Evolutionary conservation across 2,888 invertebrate genomes (phyloP), one percentile per base, ranked within the genome.

Genomic region (Megaustenia siamemsis): DNA sequence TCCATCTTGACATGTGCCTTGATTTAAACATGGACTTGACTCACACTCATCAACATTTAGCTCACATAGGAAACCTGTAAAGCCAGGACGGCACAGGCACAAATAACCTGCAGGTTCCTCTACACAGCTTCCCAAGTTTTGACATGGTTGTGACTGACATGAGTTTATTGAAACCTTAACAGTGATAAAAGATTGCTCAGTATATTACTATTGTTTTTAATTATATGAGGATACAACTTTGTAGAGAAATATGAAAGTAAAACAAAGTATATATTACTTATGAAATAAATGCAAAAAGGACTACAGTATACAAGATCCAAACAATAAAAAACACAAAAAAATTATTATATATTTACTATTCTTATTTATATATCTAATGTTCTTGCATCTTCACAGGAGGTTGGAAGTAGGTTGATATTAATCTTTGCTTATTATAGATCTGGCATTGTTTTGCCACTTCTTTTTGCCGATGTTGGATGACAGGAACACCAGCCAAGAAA

Each of bases 61-160:
- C 24, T 90, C 88, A 89, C 90, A 91, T 15, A 69, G 32, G n/a
- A 60, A 71, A 38, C 89, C 90, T 87, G 86, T 24, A 66, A 81
- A 85, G 10, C 85, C 85, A 53, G 63, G 66, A n/a, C 15, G 21
- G 38, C 84, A 84, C 38, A 40, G 71, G 32, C 73, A 82, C 6
- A 38, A 49, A 56, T 69, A 80, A n/a, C 53, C 12, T 12, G 18
- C 3, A 1, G 12, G 38, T 53, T 6, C 28, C 21, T 71, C 56
- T 18, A 56, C 28, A 40, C 82, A 82, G 5, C 18, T 56, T 35
- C 71, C 82, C n/a, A 28, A 40, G 43, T 82, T 82, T 32, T 73
- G 40, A 43, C 82, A 82, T n/a, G 73, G 82, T 1, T 28, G 56
- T 60, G 60, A 71, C 21, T 49, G 8, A 35, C 80, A 80, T 32